Percentiles rank a stretch among this genome's conserved stretches.
These are phyloP conservation scores for Physocephala rufipes DNA, from an alignment of 2,888 invertebrate species.

Conservation along the genomic window DNA sequence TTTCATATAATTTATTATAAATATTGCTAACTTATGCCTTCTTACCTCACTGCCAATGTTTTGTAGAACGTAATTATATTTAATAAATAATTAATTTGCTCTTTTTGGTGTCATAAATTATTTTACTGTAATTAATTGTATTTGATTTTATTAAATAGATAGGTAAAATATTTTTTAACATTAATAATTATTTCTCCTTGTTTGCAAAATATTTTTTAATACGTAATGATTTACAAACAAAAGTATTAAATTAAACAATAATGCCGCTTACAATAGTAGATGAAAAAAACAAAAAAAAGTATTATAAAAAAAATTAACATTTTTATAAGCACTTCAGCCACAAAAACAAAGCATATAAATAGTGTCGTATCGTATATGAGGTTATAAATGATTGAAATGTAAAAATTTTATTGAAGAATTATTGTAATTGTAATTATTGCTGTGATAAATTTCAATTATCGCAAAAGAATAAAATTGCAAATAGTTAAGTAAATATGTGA, in stretches of 20 bases:
- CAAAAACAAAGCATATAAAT: not conserved
- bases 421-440: slow-evolving; percentile 54
- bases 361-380: not conserved
- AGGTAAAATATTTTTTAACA: too few species aligned
- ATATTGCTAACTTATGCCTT: too few species aligned
- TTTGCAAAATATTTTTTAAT: not conserved
- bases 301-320: slow-evolving; percentile 26
- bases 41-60: slow-evolving; percentile 15
- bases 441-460: slow-evolving; percentile 63
- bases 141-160: not conserved
- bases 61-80: not conserved
- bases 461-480: slow-evolving; percentile 23
- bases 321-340: slow-evolving; percentile 38
- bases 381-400: too few species aligned
- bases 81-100: slow-evolving; percentile 7
- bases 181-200: too few species aligned
- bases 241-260: not conserved
- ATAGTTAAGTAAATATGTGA: not conserved
- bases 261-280: not conserved
- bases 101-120: not conserved
- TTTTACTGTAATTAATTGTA: not conserved
- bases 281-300: slow-evolving; percentile 24
- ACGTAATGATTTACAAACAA: not conserved
- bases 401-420: slow-evolving; percentile 32
- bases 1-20: too few species aligned